Conservation (phyloP, 1,140 invertebrate genomes). For the Ceratina australensis region DNA sequence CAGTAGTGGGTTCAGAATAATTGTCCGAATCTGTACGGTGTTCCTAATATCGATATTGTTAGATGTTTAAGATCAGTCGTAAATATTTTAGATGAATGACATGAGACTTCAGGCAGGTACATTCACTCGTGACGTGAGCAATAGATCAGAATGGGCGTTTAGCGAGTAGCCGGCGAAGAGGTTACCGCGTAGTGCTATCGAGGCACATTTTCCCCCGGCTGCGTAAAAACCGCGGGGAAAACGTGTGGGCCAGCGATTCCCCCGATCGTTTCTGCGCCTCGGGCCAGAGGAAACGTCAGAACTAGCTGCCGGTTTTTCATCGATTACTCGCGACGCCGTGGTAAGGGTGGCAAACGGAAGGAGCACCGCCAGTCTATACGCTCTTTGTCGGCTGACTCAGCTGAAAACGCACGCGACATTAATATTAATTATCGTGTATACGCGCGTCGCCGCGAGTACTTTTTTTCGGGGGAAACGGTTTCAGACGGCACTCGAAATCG, state of each 20-base stretch:
- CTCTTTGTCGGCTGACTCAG: conserved; percentile 53
- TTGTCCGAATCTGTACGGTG: too few species aligned
- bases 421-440: conserved; percentile 66
- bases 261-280: background rate
- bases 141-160: too few species aligned
- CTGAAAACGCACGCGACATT: conserved; percentile 62
- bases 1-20: too few species aligned
- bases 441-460: conserved; percentile 23
- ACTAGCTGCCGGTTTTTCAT: conserved; percentile 52
- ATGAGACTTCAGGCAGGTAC: too few species aligned
- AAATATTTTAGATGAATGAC: too few species aligned
- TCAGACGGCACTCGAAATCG: too few species aligned
- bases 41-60: too few species aligned
- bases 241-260: conserved; percentile 9
- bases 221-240: conserved; percentile 22
- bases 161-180: too few species aligned
- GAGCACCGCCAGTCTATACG: background rate
- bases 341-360: conserved; percentile 2
- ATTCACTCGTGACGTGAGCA: too few species aligned
- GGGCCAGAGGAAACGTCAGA: background rate
- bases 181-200: conserved; percentile 47
- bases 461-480: background rate
- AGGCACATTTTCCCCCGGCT: conserved; percentile 49
- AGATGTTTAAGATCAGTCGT: too few species aligned
- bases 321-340: conserved; percentile 51